These are phyloP conservation scores for Pluvianellus socialis DNA, from an alignment of 2,113 vertebrate genomes.

Conservation along the genomic window DNA sequence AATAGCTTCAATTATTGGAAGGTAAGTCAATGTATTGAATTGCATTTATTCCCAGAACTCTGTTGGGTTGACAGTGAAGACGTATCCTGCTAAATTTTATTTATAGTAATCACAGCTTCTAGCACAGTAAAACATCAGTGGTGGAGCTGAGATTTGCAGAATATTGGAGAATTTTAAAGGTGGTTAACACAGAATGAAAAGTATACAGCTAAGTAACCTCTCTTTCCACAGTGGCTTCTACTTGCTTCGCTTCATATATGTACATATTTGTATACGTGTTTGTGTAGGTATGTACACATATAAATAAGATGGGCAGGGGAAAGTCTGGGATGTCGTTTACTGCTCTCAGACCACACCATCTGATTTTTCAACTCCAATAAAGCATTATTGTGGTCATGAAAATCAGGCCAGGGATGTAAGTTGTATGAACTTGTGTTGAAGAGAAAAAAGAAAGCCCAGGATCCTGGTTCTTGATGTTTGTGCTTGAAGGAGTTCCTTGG, in stretches of 20 bases:
- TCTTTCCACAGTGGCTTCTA: not conserved
- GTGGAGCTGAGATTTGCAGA: not conserved
- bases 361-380: not conserved
- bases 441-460: not conserved
- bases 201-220: not conserved
- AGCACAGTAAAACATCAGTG: not conserved
- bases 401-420: not conserved
- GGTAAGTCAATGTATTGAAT: not conserved
- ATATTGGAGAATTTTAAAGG: not conserved
- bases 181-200: not conserved
- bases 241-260: not conserved
- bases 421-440: not conserved
- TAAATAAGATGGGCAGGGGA: not conserved
- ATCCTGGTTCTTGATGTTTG: not conserved
- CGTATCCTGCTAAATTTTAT: not conserved
- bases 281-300: not conserved
- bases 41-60: not conserved
- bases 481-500: not conserved
- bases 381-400: not conserved
- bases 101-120: not conserved
- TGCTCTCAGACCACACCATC: not conserved
- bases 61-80: not conserved
- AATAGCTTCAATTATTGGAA: not conserved
- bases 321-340: not conserved
- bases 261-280: rapidly evolving